Percentiles rank a stretch among this genome's conserved stretches.
Conservation (phyloP, 2,113 vertebrate species). For the Antechinus flavipes region DNA sequence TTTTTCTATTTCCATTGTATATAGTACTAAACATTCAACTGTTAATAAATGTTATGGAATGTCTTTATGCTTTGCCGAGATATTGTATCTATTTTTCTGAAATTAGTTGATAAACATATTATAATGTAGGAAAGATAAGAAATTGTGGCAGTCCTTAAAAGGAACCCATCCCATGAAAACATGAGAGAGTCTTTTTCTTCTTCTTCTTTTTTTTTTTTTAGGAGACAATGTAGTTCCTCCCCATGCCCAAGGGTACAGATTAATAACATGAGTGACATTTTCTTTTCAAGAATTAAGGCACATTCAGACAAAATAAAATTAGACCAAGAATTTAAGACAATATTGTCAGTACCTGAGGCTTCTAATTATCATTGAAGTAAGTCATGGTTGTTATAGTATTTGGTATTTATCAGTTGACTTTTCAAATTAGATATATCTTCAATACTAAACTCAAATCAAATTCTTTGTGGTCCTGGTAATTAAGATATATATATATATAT, state of each 20-base stretch:
- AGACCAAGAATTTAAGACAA: slow-evolving; percentile 21
- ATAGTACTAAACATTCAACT: not conserved
- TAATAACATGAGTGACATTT: slow-evolving; percentile 1
- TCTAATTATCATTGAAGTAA: slow-evolving; percentile 18
- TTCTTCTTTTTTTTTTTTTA: not conserved
- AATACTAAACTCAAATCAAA: slow-evolving; percentile 37
- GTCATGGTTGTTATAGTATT: slow-evolving; percentile 14
- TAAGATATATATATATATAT: not conserved
- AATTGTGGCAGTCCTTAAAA: not conserved
- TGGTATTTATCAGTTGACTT: slow-evolving; percentile 1
- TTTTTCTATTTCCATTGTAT: slow-evolving; percentile 5
- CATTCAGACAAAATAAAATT: slow-evolving; percentile 27
- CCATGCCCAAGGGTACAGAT: slow-evolving; percentile 25
- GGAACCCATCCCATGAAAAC: not conserved
- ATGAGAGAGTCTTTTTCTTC: too few relatives aligned
- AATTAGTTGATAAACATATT: not conserved
- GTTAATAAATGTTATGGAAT: not conserved
- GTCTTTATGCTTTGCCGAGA: not conserved
- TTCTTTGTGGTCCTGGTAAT: slow-evolving; percentile 18
- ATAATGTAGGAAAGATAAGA: not conserved
- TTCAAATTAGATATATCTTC: slow-evolving; percentile 45
- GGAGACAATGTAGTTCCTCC: not conserved
- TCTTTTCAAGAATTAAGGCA: slow-evolving; percentile 10
- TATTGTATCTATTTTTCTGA: not conserved
- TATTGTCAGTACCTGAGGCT: not conserved